Conservation (phyloP, 2,797 vertebrate genomes). For the Scyliorhinus canicula region DNA sequence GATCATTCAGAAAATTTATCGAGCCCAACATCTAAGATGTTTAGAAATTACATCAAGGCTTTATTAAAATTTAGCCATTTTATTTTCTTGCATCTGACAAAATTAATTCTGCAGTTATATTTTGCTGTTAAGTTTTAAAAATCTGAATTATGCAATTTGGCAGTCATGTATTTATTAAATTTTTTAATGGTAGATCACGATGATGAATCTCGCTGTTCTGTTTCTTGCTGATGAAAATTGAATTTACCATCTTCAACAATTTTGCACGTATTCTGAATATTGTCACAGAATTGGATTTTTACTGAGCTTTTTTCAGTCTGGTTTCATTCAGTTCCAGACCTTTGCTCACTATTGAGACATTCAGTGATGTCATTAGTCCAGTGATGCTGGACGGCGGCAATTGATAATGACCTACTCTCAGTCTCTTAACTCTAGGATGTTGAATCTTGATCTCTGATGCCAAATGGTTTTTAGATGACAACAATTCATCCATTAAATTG, state of each 20-base stretch:
- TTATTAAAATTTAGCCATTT: background rate
- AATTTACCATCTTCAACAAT: background rate
- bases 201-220: background rate
- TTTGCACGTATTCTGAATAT: background rate
- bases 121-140: background rate
- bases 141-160: background rate
- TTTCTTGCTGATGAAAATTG: background rate
- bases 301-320: background rate
- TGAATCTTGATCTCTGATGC: background rate
- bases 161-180: background rate
- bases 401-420: background rate
- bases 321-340: background rate
- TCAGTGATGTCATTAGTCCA: background rate
- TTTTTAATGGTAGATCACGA: background rate
- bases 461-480: background rate
- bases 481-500: background rate
- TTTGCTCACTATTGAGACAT: background rate
- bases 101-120: background rate
- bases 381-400: background rate
- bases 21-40: background rate
- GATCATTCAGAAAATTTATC: background rate
- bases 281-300: background rate
- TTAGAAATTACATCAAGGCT: background rate
- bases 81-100: conserved; percentile 3
- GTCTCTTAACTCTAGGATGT: background rate